Evolutionary conservation across 30 jellyfish, hydroid and myxozoan species (phyloP).

Genomic region (Aurelia aurita complex sp. Pacific): DNA sequence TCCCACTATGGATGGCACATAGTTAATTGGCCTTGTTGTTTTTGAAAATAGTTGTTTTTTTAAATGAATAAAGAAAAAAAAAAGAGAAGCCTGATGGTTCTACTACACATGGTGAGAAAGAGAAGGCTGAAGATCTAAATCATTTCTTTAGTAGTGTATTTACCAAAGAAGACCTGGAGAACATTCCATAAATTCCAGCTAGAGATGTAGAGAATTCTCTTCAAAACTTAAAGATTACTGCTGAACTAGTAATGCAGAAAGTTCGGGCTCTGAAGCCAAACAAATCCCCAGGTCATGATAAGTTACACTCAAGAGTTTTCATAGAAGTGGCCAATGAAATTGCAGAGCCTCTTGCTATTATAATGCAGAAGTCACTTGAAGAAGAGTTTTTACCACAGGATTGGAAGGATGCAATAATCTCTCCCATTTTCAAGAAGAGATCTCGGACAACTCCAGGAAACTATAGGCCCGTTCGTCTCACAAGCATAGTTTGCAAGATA

Average conservation of each 20-base stretch:
- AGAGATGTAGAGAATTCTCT: conserved; percentile 11
- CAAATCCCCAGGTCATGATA: not conserved
- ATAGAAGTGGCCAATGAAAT: conserved; percentile 25
- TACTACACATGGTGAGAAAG: conserved; percentile 2
- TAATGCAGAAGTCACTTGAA: conserved; percentile 25
- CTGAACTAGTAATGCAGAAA: conserved; percentile 14
- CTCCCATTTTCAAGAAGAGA: conserved; percentile 36
- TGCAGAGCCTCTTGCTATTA: conserved; percentile 38
- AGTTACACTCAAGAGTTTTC: conserved; percentile 18
- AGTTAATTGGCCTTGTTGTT: no score
- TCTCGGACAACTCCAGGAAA: conserved; percentile 18
- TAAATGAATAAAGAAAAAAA: no score
- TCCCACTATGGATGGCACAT: no score
- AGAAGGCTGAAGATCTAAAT: conserved; percentile 33
- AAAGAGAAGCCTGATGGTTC: not conserved
- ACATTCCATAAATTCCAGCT: conserved; percentile 23
- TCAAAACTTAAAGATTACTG: conserved; percentile 4
- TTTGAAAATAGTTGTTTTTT: no score
- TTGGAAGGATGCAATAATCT: conserved; percentile 26
- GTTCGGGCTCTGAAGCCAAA: conserved; percentile 16
- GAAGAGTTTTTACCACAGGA: conserved; percentile 41
- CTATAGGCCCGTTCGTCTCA: conserved; percentile 47
- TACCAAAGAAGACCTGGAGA: conserved; percentile 30
- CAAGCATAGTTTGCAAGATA: conserved; percentile 28
- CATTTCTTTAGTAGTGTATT: conserved; percentile 4